Base-by-base conservation (phyloP, 2,888 invertebrate species). In the Sminthurinus aureus region DNA sequence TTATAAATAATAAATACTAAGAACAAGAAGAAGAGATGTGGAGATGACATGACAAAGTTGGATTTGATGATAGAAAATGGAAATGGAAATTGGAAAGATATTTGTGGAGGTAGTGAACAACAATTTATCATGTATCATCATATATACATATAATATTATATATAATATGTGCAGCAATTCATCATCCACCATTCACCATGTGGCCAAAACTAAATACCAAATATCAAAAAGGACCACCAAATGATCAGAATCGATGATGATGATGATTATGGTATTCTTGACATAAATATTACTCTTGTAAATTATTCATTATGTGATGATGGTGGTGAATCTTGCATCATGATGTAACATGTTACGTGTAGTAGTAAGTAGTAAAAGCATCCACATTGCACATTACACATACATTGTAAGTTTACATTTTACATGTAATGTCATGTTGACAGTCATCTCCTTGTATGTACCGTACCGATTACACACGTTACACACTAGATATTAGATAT, bases 251-350 rank as follows among this genome's bases (percentile, higher is more conserved):
- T 80, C 26, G 66, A 78, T 51, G 71, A 71, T 71, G 71, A 71
- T 69, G 80, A 80, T 80, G 69, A 20, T 67, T 67, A 79, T 79
- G 80, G 71, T 80, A 80, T 71, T 80, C 80, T 80, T 80, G 80
- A 80, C 80, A 80, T 80, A 80, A 80, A 80, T 71, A 80, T 71
- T 69, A 73, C n/a, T 69, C 69, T 69, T 69, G 64, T 80, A 71
- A 80, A 80, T 80, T 80, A 80, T 80, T 80, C 80, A 80, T 50
- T n/a, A n/a, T n/a, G n/a, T n/a, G n/a, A n/a, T n/a, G n/a, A n/a
- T n/a, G n/a, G 18, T 58, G 58, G 58, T 15, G 15, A 15, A 58
- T 58, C 58, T 58, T 58, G 58, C 58, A 18, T 58, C 58, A 58
- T 58, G 18, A 38, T 38, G 38, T 38, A 38, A 38, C 38, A 4